Conservation (phyloP, 2,797 vertebrate genomes). For the Ctenosaura bakeri region DNA sequence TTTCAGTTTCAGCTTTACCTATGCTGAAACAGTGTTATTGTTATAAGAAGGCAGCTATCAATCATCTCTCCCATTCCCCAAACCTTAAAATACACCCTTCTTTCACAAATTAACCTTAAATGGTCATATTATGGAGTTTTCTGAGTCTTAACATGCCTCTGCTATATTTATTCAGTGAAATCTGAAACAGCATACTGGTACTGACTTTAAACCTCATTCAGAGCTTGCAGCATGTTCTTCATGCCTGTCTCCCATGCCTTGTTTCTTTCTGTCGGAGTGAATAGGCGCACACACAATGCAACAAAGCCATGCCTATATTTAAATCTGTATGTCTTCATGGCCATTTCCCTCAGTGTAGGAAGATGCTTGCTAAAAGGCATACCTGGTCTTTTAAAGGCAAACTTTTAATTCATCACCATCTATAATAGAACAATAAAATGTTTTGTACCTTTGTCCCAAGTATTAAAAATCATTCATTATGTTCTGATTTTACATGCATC, state of each 20-base stretch:
- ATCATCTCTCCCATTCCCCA: not conserved
- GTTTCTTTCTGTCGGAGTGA: not conserved
- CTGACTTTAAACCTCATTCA: not conserved
- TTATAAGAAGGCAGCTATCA: not conserved
- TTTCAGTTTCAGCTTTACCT: not conserved
- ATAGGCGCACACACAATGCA: not conserved
- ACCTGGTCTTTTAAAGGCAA: conserved; percentile 31
- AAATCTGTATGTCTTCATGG: not conserved
- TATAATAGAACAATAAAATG: not conserved
- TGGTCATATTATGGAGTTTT: not conserved
- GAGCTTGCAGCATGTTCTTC: not conserved
- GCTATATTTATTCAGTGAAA: not conserved
- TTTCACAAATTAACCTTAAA: not conserved
- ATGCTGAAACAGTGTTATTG: not conserved
- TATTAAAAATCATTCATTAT: conserved; percentile 47
- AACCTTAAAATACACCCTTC: not conserved
- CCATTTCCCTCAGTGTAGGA: not conserved
- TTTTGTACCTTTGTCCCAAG: conserved; percentile 40
- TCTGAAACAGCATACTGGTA: not conserved
- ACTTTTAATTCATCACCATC: not conserved
- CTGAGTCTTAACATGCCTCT: not conserved
- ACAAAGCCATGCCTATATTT: not conserved
- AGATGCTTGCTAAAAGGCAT: not conserved
- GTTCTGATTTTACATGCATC: conserved; percentile 30
- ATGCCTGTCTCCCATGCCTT: not conserved